Percentiles rank a stretch among this genome's conserved stretches.
phyloP scores from a whole-genome alignment of 2,888 invertebrate genomes.

The Chirona hameri region DNA sequence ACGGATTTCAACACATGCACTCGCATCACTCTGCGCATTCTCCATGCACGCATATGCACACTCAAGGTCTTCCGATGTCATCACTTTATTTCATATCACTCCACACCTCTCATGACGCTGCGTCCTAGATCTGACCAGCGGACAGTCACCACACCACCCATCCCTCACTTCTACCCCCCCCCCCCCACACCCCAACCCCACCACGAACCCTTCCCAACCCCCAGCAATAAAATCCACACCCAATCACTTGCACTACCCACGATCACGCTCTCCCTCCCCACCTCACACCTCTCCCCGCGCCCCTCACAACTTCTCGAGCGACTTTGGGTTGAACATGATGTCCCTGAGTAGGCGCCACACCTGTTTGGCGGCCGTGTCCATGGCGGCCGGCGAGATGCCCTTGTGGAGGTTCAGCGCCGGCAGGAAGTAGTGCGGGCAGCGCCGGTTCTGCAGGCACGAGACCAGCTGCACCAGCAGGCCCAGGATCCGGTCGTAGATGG shows the following conservation, averaged over 20 bases:
- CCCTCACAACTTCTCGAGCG: constrained; percentile 79
- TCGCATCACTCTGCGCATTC: too few relatives aligned
- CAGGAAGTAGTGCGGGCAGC: constrained; percentile 92
- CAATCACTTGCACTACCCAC: too few relatives aligned
- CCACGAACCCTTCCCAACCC: too few relatives aligned
- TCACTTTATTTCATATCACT: too few relatives aligned
- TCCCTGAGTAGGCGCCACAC: constrained; percentile 88
- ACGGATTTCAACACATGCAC: neutral
- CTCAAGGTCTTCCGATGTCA: too few relatives aligned
- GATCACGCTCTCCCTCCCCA: too few relatives aligned
- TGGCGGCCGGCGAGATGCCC: constrained; percentile 79
- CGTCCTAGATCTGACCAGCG: too few relatives aligned
- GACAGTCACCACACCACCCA: too few relatives aligned
- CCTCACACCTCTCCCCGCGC: neutral
- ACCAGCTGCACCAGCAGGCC: constrained; percentile 92
- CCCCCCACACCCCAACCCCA: neutral
- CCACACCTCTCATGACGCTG: too few relatives aligned
- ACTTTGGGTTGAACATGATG: constrained; percentile 83
- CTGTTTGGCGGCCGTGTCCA: constrained; percentile 90
- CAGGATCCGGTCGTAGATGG: constrained; percentile 84
- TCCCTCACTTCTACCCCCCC: neutral
- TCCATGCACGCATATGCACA: too few relatives aligned
- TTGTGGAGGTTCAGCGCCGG: constrained; percentile 89
- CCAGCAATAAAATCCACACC: too few relatives aligned
- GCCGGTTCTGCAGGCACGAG: constrained; percentile 90